Percentiles rank a stretch among this genome's conserved stretches.
Evolutionary conservation across 2,113 vertebrate species (phyloP).

Genomic region (Alligator mississippiensis): DNA sequence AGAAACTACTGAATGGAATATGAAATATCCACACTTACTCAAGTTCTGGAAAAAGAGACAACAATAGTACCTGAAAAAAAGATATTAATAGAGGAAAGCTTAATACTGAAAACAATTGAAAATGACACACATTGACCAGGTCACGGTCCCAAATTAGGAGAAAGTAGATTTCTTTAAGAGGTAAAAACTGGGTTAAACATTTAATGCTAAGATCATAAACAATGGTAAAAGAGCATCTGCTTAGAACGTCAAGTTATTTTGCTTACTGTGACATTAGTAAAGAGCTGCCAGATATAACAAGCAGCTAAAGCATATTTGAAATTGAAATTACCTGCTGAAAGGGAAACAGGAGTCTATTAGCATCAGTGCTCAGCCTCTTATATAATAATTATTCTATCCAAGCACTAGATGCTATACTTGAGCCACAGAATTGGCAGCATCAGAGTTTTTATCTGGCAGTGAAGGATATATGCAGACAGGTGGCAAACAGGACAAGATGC

Average conservation of each 20-base stretch:
- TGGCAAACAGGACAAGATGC: not conserved
- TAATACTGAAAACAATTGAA: not conserved
- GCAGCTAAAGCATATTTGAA: not conserved
- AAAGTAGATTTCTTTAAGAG: not conserved
- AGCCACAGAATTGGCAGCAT: fast-evolving
- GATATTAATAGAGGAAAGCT: conserved; percentile 10
- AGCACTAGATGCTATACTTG: fast-evolving
- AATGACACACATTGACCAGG: not conserved
- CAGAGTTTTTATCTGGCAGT: fast-evolving
- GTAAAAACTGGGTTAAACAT: not conserved
- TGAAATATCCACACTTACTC: conserved; percentile 71
- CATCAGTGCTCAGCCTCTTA: fast-evolving
- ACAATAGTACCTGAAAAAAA: conserved; percentile 26
- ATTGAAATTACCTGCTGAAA: not conserved
- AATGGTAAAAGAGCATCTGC: not conserved
- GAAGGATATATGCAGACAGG: not conserved
- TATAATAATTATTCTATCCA: fast-evolving
- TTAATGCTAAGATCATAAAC: not conserved
- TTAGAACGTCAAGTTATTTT: not conserved
- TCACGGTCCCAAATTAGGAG: not conserved
- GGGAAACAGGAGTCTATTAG: not conserved
- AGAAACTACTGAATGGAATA: conserved; percentile 72
- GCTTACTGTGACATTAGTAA: not conserved
- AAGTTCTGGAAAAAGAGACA: conserved; percentile 60
- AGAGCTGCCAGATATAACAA: not conserved